A percentile compares a stretch with the other conserved stretches of the same genome.
These are phyloP conservation scores for Sylvietta virens DNA, from an alignment of 2,113 vertebrate species.

Conservation along the genomic window DNA sequence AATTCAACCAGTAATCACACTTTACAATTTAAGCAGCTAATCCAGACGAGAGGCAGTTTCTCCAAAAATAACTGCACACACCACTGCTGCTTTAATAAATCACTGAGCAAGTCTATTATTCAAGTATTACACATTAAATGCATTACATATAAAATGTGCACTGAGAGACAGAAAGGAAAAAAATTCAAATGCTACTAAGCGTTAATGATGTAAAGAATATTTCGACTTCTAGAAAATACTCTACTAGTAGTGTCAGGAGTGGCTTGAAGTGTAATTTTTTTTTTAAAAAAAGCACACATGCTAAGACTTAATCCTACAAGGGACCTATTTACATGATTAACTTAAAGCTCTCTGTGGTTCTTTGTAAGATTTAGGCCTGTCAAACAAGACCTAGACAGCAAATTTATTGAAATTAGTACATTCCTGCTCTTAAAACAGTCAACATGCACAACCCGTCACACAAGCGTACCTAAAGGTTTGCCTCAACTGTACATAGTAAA, in stretches of 20 bases:
- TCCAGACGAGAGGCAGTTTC: neutral
- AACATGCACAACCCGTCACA: conserved; percentile 16
- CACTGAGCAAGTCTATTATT: neutral
- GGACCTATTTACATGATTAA: neutral
- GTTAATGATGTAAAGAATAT: neutral
- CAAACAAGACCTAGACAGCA: neutral
- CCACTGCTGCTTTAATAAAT: neutral
- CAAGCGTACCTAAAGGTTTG: conserved; percentile 40
- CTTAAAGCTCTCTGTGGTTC: neutral
- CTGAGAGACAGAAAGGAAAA: neutral
- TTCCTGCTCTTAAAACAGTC: neutral
- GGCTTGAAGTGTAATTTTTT: neutral
- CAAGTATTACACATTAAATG: neutral
- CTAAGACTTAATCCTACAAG: neutral
- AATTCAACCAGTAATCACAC: neutral
- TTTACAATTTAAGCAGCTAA: neutral
- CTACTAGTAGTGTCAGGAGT: neutral
- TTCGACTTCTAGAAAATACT: neutral
- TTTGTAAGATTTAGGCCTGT: neutral
- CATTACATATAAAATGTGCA: neutral
- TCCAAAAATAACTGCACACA: neutral
- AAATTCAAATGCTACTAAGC: neutral
- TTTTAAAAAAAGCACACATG: neutral
- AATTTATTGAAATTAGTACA: neutral
- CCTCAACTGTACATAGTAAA: conserved; percentile 53